Conservation (phyloP, 1,140 invertebrate species). For the Sminthurinus signatus region DNA sequence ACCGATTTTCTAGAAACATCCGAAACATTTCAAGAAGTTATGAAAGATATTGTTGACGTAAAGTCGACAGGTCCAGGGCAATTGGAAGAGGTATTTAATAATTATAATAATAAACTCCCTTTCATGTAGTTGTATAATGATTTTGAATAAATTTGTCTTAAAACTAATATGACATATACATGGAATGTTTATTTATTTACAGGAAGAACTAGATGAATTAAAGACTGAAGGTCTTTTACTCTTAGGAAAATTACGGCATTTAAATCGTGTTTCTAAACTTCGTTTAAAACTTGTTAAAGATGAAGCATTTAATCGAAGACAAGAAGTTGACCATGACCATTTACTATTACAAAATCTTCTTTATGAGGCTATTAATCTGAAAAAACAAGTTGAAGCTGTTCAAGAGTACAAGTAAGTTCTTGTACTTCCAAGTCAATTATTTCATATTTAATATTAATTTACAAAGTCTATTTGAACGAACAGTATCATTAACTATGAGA, state of each 20-base stretch:
- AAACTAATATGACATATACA: neutral
- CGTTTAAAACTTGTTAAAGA: constrained; percentile 73
- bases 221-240: constrained; percentile 58
- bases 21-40: constrained; percentile 14
- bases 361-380: constrained; percentile 88
- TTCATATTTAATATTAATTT: no score
- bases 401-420: constrained; percentile 75
- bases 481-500: no score
- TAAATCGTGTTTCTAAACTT: constrained; percentile 85
- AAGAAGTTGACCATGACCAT: constrained; percentile 80
- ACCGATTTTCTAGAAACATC: constrained; percentile 2
- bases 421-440: neutral
- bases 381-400: constrained; percentile 89
- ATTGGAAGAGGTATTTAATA: constrained; percentile 5
- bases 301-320: constrained; percentile 67
- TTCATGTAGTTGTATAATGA: no score
- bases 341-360: constrained; percentile 88
- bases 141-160: neutral
- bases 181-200: neutral
- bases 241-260: constrained; percentile 74
- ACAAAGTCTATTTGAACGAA: no score
- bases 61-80: constrained; percentile 18
- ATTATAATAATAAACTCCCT: no score
- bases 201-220: constrained; percentile 11
- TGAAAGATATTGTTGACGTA: constrained; percentile 20